These are phyloP conservation scores for Orbicella faveolata DNA, from an alignment of 64 coral and sea anemone species.

Conservation along the genomic window DNA sequence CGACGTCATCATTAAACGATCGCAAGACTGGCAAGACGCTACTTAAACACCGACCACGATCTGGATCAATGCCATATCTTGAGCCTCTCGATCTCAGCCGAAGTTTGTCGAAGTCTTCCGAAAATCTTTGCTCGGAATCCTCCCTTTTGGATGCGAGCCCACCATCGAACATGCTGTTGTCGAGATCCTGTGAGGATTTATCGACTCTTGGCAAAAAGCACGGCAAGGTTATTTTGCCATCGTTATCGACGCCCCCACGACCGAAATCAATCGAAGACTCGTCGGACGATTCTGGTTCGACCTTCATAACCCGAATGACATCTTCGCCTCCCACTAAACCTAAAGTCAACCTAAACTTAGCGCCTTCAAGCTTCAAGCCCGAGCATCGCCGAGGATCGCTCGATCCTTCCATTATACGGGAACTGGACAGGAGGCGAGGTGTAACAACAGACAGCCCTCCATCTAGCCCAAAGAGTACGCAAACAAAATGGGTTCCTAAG, in stretches of 20 bases:
- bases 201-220: constrained; percentile 47
- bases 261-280: constrained; percentile 10
- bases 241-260: constrained; percentile 13
- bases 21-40: not conserved
- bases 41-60: constrained; percentile 45
- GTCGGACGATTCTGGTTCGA: constrained; percentile 37
- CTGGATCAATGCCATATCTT: constrained; percentile 67
- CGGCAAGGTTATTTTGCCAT: constrained; percentile 43
- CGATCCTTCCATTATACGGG: constrained; percentile 58
- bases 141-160: constrained; percentile 41
- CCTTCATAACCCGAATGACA: constrained; percentile 67
- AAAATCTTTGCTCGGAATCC: constrained; percentile 44
- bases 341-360: constrained; percentile 10
- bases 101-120: constrained; percentile 73
- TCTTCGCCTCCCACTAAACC: constrained; percentile 41
- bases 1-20: constrained; percentile 73
- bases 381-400: constrained; percentile 74
- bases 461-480: constrained; percentile 26
- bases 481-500: constrained; percentile 80
- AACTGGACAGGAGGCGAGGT: constrained; percentile 24
- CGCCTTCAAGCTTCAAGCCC: constrained; percentile 61
- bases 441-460: not conserved
- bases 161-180: constrained; percentile 14
- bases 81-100: constrained; percentile 55
- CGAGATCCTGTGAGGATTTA: constrained; percentile 76